Evolutionary conservation across 2,797 vertebrate genomes (phyloP), one percentile per base, ranked within the genome.

Genomic region (Enteromius anoplus): DNA sequence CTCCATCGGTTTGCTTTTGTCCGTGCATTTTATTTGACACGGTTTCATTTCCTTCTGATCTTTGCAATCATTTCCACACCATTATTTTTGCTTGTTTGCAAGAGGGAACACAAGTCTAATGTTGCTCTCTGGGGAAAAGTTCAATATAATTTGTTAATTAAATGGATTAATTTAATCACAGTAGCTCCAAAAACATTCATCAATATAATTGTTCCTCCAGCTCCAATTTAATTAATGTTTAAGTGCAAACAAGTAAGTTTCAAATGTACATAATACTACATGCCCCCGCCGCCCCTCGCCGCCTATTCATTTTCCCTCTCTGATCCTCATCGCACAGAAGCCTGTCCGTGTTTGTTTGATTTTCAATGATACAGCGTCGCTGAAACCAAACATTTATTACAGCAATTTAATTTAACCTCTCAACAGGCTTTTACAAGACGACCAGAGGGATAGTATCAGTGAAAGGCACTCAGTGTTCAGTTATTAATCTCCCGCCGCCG

Each of bases 361-460:
- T 94, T 95, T 95, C 95, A 93, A 93, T 93, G 93, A 95, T 93
- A 93, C 95, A 94, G 94, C 96, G 94, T 96, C 93, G 90, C 91
- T 90, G 86, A 90, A 91, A 94, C 92, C 92, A 96, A 97, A 97
- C 96, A 97, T 97, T 98, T 97, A 97, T 97, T 97, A 97, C 95
- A 95, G 95, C 96, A 95, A 95, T 98, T 98, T 97, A 97, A 97
- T 98, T 98, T 97, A 98, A 98, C 96, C 96, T 97, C 95, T 94
- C 95, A 94, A 96, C 95, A 96, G 95, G 96, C 96, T 95, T 93
- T 93, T 93, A 96, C 96, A 96, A 94, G 95, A 96, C 95, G 96
- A 97, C 96, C 94, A 96, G 95, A 96, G 94, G 94, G 93, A 91
- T 85, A 85, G 93, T 94, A 87, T 88, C 93, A 86, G 91, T 96